These are phyloP conservation scores for Castor canadensis DNA, from an alignment of 2,113 vertebrate species.

Conservation along the genomic window DNA sequence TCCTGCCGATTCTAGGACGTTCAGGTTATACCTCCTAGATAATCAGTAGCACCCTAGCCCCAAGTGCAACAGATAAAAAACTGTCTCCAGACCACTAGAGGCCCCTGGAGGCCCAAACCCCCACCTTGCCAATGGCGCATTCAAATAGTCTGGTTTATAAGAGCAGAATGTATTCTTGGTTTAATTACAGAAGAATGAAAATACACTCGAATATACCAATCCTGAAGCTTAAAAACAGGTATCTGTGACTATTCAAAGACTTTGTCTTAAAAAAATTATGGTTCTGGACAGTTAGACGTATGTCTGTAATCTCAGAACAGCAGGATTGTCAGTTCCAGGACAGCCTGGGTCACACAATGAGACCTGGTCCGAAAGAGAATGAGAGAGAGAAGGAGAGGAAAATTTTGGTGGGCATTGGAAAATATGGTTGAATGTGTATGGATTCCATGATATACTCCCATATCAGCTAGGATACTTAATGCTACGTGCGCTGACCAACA, in stretches of 20 bases:
- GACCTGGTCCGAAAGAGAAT: neutral
- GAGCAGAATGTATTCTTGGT: neutral
- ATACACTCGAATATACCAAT: neutral
- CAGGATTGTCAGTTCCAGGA: neutral
- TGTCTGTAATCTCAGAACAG: neutral
- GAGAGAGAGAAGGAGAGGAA: neutral
- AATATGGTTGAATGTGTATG: neutral
- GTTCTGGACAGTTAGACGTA: neutral
- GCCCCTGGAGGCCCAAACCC: neutral
- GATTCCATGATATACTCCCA: neutral
- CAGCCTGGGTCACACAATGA: neutral
- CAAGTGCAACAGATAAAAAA: neutral
- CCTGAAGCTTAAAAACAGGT: neutral
- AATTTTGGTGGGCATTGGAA: neutral
- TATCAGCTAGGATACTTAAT: neutral
- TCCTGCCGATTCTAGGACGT: neutral
- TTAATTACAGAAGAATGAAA: neutral
- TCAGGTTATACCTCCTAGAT: neutral
- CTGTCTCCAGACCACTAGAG: neutral
- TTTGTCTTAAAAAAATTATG: neutral
- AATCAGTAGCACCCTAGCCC: neutral
- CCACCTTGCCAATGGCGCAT: neutral
- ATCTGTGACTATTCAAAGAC: slow-evolving; percentile 29
- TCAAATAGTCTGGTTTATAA: neutral
- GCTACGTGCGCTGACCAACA: slow-evolving; percentile 5